Evolutionary conservation across 2,888 invertebrate genomes (phyloP).

Genomic region (Apodemia hepburni): DNA sequence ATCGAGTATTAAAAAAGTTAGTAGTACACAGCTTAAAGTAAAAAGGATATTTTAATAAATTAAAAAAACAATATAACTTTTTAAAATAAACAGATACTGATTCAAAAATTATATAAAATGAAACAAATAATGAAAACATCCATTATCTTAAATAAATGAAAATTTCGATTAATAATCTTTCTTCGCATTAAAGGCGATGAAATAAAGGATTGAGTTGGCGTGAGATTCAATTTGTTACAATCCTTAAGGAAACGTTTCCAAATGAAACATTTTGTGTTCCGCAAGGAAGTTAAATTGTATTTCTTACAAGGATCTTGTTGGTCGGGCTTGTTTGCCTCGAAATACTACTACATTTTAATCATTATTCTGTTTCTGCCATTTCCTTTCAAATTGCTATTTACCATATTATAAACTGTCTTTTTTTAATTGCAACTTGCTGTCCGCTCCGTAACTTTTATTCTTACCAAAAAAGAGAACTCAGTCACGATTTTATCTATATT

Average conservation of each 20-base stretch:
- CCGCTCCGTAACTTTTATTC: neutral
- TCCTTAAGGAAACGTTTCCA: slow-evolving; percentile 65
- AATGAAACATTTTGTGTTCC: slow-evolving; percentile 68
- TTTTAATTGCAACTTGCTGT: neutral
- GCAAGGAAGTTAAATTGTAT: slow-evolving; percentile 68
- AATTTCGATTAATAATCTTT: slow-evolving; percentile 71
- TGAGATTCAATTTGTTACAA: slow-evolving; percentile 73
- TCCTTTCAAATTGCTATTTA: neutral
- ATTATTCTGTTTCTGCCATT: neutral
- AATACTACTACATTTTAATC: slow-evolving; percentile 28
- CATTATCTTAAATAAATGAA: slow-evolving; percentile 50
- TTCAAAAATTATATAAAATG: too few relatives aligned
- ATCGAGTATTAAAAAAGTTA: too few relatives aligned
- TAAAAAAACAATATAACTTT: too few relatives aligned
- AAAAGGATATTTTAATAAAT: too few relatives aligned
- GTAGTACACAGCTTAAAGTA: too few relatives aligned
- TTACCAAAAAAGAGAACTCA: too few relatives aligned
- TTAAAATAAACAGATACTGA: too few relatives aligned
- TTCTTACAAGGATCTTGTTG: slow-evolving; percentile 54
- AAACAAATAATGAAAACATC: slow-evolving; percentile 20
- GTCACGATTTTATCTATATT: too few relatives aligned
- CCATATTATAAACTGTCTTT: neutral
- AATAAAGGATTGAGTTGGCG: slow-evolving; percentile 71
- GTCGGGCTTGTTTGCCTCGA: slow-evolving; percentile 49
- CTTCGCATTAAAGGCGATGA: slow-evolving; percentile 60